phyloP scores from a whole-genome alignment of 2,888 invertebrate genomes.

The Caenorhabditis imperialis region DNA sequence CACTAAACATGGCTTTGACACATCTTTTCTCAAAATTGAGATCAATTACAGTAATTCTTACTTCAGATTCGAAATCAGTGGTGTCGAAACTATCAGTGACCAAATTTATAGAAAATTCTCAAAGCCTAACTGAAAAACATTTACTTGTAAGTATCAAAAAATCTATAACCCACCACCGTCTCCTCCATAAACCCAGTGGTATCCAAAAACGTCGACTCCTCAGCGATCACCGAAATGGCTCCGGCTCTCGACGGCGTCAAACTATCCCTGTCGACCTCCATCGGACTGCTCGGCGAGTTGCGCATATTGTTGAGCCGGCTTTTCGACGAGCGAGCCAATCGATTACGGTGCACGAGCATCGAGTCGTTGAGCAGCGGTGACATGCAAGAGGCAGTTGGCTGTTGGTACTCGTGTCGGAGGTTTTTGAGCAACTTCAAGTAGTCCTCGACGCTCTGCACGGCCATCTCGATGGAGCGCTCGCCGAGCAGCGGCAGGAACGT shows the following conservation, averaged over 20 bases:
- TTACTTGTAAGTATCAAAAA: not conserved
- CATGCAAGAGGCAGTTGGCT: constrained; percentile 18
- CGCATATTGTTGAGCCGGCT: constrained; percentile 27
- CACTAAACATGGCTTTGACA: too few relatives aligned
- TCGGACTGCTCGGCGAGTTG: constrained; percentile 17
- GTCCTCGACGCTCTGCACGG: constrained; percentile 21
- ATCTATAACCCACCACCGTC: constrained; percentile 8
- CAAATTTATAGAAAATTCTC: too few relatives aligned
- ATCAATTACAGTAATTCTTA: too few relatives aligned
- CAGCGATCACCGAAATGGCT: constrained; percentile 17
- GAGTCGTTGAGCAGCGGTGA: constrained; percentile 42
- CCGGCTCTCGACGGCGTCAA: not conserved
- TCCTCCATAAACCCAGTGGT: constrained; percentile 25
- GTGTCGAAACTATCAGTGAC: too few relatives aligned
- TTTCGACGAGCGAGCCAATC: constrained; percentile 37
- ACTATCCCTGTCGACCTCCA: constrained; percentile 26
- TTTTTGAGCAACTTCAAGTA: constrained; percentile 27
- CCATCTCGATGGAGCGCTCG: constrained; percentile 22
- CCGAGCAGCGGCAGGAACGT: constrained; percentile 9
- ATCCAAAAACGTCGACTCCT: constrained; percentile 38
- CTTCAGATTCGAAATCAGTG: too few relatives aligned
- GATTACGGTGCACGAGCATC: constrained; percentile 39
- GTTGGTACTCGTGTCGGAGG: constrained; percentile 23
- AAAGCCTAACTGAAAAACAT: too few relatives aligned
- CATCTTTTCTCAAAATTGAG: too few relatives aligned